Conservation (phyloP, 2,797 vertebrate genomes). For the Tokudaia tokunoshimensis region DNA sequence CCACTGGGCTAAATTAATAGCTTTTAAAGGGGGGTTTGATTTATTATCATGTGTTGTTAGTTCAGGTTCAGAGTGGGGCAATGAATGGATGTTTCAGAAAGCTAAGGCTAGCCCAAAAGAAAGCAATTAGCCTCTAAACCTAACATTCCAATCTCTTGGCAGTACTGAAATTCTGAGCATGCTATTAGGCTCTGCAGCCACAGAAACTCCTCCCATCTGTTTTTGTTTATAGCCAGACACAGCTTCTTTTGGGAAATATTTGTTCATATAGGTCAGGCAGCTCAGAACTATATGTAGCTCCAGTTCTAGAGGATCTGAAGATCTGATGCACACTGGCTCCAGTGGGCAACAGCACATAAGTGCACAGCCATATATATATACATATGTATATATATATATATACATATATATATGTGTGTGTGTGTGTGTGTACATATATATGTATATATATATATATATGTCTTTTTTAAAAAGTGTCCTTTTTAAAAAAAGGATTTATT, state of each 20-base stretch:
- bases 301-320: not conserved
- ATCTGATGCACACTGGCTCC: not conserved
- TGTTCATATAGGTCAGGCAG: not conserved
- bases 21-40: not conserved
- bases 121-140: not conserved
- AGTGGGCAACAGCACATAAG: too few species aligned
- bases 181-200: not conserved
- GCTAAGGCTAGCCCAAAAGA: not conserved
- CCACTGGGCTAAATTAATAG: not conserved
- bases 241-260: not conserved
- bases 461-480: not conserved
- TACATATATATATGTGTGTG: too few species aligned
- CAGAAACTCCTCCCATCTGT: not conserved
- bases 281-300: not conserved
- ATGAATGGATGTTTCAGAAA: not conserved
- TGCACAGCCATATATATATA: too few species aligned
- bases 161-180: not conserved
- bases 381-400: too few species aligned
- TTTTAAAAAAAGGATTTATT: not conserved
- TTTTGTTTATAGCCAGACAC: too few species aligned
- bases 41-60: not conserved
- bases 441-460: too few species aligned
- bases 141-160: not conserved
- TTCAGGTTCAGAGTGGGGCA: not conserved
- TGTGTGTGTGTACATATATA: too few species aligned